phyloP scores from a whole-genome alignment of 2,888 invertebrate genomes.

The Pasiphila rectangulata region DNA sequence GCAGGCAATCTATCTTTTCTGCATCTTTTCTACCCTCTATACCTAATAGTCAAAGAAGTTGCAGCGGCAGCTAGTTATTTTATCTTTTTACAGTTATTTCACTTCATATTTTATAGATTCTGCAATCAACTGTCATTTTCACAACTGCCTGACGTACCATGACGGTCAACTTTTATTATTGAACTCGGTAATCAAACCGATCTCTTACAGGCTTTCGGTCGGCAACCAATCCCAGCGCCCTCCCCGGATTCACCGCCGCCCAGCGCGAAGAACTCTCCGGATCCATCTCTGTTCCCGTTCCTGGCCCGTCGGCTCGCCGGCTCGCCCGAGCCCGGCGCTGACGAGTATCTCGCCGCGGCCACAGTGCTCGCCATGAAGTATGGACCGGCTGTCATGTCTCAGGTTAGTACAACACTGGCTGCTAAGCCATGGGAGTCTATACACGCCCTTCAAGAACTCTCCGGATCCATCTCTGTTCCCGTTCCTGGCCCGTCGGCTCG shows the following conservation, averaged over 20 bases:
- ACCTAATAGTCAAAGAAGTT: too few relatives aligned
- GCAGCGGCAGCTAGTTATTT: too few relatives aligned
- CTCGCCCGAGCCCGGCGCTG: constrained; percentile 73
- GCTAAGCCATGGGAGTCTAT: too few relatives aligned
- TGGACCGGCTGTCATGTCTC: constrained; percentile 85
- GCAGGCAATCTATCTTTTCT: too few relatives aligned
- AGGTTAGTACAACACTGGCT: too few relatives aligned
- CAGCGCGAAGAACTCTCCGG: constrained; percentile 76
- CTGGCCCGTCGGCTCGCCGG: constrained; percentile 85
- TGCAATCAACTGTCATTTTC: too few relatives aligned
- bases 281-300: constrained; percentile 91
- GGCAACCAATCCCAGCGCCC: constrained; percentile 88
- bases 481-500: constrained; percentile 86
- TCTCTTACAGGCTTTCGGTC: constrained; percentile 88
- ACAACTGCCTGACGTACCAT: too few relatives aligned
- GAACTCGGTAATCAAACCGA: too few relatives aligned
- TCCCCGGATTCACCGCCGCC: constrained; percentile 34
- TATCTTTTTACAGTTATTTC: too few relatives aligned
- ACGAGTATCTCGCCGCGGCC: constrained; percentile 91
- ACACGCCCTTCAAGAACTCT: constrained; percentile 67
- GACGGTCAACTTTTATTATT: too few relatives aligned
- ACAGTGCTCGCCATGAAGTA: constrained; percentile 94
- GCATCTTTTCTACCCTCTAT: too few relatives aligned
- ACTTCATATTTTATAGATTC: not conserved
- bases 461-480: constrained; percentile 91